Evolutionary conservation across 2,888 invertebrate genomes (phyloP), one percentile per base, ranked within the genome.

Genomic region (Drosophila nr. medialis): DNA sequence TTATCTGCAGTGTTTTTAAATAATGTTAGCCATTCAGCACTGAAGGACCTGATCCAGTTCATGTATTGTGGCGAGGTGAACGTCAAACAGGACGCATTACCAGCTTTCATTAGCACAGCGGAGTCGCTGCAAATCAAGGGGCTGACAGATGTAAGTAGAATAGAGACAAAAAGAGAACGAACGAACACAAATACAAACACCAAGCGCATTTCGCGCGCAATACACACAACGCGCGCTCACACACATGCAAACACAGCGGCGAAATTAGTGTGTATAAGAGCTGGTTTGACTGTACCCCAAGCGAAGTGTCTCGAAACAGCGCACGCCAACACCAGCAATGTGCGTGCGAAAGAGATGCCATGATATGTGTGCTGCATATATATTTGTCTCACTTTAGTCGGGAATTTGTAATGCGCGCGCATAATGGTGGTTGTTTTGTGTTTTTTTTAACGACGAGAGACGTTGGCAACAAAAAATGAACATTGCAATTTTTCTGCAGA

Each of bases 31-130:
- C 95, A 95, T 93, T 94, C 95, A 85, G 95, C 95, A 89, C 93
- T 95, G 91, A 94, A 95, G 93, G 95, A 95, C 93, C 94, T 95
- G 92, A 94, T 95, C 93, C 95, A 95, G 92, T 95, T 95, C 93
- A 95, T 95, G 95, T 95, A 95, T 91, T 95, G 95, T 93, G 95
- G 95, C 77, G 95, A 95, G 93, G 95, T 95, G 90, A 95, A 95
- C 94, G 95, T 95, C 90, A 95, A 95, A 93, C 95, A 95, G 93
- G 95, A 95, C 93, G 95, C 95, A 77, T 94, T 95, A 93, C 95
- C 95, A 88, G 95, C 95, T 87, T 95, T 95, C 94, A 95, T 95
- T 92, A 95, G 95, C 93, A 95, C 95, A 91, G 95, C 95, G 92
- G 95, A 95, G 94, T 95, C 95, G 90, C 94, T 95, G 92, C 95